phyloP scores from a whole-genome alignment of 2,113 vertebrate genomes.

The Eubucco bourcierii region DNA sequence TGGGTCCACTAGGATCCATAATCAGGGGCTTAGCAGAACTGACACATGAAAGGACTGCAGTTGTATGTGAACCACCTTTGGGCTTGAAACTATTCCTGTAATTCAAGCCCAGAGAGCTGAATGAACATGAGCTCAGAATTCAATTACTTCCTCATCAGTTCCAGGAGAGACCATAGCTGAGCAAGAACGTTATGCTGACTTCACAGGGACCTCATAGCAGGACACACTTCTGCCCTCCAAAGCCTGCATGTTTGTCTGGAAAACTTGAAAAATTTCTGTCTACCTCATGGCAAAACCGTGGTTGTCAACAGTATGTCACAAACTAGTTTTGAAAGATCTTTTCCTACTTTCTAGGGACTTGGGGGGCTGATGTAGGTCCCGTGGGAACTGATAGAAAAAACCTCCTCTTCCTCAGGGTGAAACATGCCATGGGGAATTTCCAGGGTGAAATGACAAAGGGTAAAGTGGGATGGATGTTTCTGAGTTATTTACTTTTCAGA shows the following conservation, averaged over 20 bases:
- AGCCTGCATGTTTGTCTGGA: background rate
- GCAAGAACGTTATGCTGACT: background rate
- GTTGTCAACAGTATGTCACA: background rate
- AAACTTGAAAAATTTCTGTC: background rate
- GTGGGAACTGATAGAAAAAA: background rate
- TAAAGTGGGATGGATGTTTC: background rate
- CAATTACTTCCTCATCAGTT: background rate
- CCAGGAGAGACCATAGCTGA: background rate
- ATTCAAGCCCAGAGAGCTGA: background rate
- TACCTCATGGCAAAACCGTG: background rate
- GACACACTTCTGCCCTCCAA: background rate
- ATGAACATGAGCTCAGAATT: slow-evolving; percentile 1
- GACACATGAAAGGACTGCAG: background rate
- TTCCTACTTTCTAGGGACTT: background rate
- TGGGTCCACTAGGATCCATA: background rate
- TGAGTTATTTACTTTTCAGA: background rate
- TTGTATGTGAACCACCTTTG: slow-evolving; percentile 6
- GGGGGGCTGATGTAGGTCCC: background rate
- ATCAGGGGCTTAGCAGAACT: background rate
- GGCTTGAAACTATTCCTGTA: background rate
- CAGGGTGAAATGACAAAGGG: background rate
- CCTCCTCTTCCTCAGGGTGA: background rate
- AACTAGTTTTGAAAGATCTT: background rate
- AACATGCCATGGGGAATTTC: background rate
- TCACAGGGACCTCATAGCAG: rapidly evolving